These are phyloP conservation scores for Ditylenchus dipsaci DNA, from an alignment of 1,140 invertebrate genomes.

Conservation along the genomic window DNA sequence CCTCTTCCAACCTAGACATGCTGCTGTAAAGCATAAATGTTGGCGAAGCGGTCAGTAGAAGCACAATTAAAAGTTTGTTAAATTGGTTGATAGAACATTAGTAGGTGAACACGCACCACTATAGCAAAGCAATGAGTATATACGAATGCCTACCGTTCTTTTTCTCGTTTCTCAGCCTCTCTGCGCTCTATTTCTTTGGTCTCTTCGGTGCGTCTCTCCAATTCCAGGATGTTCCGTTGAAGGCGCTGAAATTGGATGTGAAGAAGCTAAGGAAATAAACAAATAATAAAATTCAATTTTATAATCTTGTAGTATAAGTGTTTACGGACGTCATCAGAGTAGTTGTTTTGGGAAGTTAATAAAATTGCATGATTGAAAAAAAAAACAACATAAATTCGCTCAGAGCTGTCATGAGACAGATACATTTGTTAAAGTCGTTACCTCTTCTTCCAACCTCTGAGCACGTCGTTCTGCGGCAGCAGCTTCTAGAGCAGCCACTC, in stretches of 20 bases:
- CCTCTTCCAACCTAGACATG: conserved; percentile 41
- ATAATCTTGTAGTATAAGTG: too few relatives aligned
- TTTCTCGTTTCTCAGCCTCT: conserved; percentile 45
- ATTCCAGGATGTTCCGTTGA: conserved; percentile 33
- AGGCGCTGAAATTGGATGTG: conserved; percentile 7
- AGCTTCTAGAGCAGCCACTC: conserved; percentile 41
- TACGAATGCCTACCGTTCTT: conserved; percentile 27
- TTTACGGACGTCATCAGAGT: too few relatives aligned
- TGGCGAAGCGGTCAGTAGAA: neutral
- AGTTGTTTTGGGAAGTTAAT: too few relatives aligned
- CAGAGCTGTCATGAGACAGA: too few relatives aligned
- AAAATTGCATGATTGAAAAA: too few relatives aligned
- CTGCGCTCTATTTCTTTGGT: conserved; percentile 39
- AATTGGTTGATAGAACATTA: too few relatives aligned
- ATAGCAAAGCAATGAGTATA: too few relatives aligned
- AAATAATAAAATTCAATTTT: too few relatives aligned
- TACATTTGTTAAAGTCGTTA: too few relatives aligned
- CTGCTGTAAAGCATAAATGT: neutral
- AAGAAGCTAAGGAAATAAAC: too few relatives aligned
- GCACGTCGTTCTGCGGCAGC: conserved; percentile 38
- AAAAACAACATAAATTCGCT: too few relatives aligned
- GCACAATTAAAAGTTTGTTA: neutral
- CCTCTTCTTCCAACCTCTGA: conserved; percentile 38
- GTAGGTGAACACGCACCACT: too few relatives aligned
- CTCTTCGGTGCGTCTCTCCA: conserved; percentile 47